phyloP scores from a whole-genome alignment of 2,888 invertebrate species.

The Oegoconia quadripuncta region DNA sequence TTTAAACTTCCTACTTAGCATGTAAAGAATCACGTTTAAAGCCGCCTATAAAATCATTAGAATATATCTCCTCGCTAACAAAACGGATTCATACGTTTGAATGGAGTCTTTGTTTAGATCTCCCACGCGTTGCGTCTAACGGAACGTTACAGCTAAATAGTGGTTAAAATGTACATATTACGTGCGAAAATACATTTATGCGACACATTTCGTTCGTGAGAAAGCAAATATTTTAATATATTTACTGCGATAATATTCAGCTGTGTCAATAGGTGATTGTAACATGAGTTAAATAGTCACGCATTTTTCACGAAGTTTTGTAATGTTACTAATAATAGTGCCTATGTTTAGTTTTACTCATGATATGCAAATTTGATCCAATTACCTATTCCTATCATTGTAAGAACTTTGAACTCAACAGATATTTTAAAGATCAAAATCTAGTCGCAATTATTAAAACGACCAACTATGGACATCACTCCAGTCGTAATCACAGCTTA shows the following conservation, averaged over 20 bases:
- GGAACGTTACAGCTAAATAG: constrained; percentile 50
- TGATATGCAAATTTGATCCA: too few relatives aligned
- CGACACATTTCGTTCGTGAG: constrained; percentile 40
- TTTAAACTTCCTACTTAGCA: constrained; percentile 2
- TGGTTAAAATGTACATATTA: constrained; percentile 32
- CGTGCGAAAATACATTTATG: constrained; percentile 47
- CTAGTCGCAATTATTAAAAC: too few relatives aligned
- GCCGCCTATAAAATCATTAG: constrained; percentile 26
- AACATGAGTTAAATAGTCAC: too few relatives aligned
- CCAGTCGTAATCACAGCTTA: constrained; percentile 20
- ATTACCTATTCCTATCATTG: too few relatives aligned
- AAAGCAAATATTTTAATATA: constrained; percentile 31
- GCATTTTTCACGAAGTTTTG: too few relatives aligned
- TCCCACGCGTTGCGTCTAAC: constrained; percentile 65
- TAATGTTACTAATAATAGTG: too few relatives aligned
- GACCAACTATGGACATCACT: too few relatives aligned
- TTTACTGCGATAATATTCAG: too few relatives aligned
- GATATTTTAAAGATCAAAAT: too few relatives aligned
- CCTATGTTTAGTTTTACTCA: too few relatives aligned
- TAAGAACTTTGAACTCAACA: too few relatives aligned
- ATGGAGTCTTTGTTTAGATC: constrained; percentile 57
- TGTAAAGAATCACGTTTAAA: constrained; percentile 15
- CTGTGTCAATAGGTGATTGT: too few relatives aligned
- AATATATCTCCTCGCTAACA: constrained; percentile 28
- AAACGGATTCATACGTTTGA: constrained; percentile 40